Evolutionary conservation across 37 sponge, comb jelly and placozoan genomes (phyloP), one percentile per base, ranked within the genome.

Genomic region (Aplysina aerophoba): DNA sequence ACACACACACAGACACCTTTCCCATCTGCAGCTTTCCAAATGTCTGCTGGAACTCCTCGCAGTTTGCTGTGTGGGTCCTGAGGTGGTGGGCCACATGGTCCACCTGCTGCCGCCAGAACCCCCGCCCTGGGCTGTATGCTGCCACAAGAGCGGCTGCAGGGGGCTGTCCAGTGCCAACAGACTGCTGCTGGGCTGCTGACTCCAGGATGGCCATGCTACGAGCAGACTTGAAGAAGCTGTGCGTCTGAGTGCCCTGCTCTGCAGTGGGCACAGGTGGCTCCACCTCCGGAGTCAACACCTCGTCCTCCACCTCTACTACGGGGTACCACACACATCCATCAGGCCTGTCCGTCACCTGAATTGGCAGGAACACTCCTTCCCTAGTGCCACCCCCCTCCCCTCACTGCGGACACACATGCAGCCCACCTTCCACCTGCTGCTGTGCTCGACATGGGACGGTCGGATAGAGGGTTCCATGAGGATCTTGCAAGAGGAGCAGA

Each of bases 81-180:
- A 95, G 37, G 57, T 95, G 95, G 13, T 82, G n/a, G 35, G 85
- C 85, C 0, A 92, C 33, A 38, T 95, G 95, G 31, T 95, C 93
- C 56, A 92, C 64, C 50, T 95, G 95, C 80, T 87, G 80, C 41
- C 95, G 83, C 95, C 95, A 95, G 24, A 85, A 81, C n/a, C 95
- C 95, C 73, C 88, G 85, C 11, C 95, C 95, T 24, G 95, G 95
- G 66, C 95, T 94, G 80, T 58, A 86, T 3, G 12, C 55, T 14
- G 85, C 50, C 33, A 89, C 75, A 21, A 85, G 62, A 34, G 61
- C 66, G 15, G 36, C 16, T 17, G n/a, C 55, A 41, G 31, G 39
- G 1, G 1, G 20, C 22, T 22, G 68, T 59, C 84, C 40, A 16
- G 38, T 30, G 25, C 22, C 39, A 27, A 17, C 5, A 31, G 4